Percentiles rank a stretch among this genome's conserved stretches.
Conservation (phyloP, 1,140 invertebrate genomes). For the Drosophila lini region DNA sequence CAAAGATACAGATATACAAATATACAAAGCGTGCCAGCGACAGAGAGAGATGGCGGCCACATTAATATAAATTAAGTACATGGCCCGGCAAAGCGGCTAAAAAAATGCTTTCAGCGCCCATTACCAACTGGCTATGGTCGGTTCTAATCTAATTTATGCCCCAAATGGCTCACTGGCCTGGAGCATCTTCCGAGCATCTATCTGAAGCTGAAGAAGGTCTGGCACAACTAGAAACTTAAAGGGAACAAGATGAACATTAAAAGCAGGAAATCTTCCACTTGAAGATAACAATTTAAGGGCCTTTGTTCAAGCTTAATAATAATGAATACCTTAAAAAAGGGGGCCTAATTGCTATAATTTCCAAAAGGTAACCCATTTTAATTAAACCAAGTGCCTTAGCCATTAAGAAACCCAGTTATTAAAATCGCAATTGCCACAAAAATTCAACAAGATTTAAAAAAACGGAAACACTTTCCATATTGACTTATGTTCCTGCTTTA, state of each 20-base stretch:
- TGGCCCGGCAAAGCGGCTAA: constrained; percentile 44
- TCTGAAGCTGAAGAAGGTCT: constrained; percentile 8
- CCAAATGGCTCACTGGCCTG: constrained; percentile 42
- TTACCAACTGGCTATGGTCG: constrained; percentile 46
- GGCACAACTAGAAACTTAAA: constrained; percentile 3
- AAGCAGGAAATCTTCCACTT: background rate
- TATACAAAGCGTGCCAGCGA: constrained; percentile 12
- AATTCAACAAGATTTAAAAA: background rate
- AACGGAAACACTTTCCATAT: constrained; percentile 14
- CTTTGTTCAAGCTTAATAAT: background rate
- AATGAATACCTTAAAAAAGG: background rate
- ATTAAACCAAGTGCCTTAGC: background rate
- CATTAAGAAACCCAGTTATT: constrained; percentile 1
- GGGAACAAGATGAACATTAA: constrained; percentile 1
- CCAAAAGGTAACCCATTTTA: background rate
- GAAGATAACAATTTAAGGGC: background rate
- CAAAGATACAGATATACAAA: background rate
- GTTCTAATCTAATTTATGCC: constrained; percentile 78
- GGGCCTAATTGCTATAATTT: background rate
- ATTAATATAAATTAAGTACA: constrained; percentile 81
- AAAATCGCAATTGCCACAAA: constrained; percentile 14
- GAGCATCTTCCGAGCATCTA: background rate
- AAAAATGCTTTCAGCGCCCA: constrained; percentile 71
- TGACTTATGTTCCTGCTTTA: constrained; percentile 35
- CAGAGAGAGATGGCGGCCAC: constrained; percentile 44